These are phyloP conservation scores for Melanotaenia nigrans DNA, from an alignment of 2,797 vertebrate species.

Conservation along the genomic window DNA sequence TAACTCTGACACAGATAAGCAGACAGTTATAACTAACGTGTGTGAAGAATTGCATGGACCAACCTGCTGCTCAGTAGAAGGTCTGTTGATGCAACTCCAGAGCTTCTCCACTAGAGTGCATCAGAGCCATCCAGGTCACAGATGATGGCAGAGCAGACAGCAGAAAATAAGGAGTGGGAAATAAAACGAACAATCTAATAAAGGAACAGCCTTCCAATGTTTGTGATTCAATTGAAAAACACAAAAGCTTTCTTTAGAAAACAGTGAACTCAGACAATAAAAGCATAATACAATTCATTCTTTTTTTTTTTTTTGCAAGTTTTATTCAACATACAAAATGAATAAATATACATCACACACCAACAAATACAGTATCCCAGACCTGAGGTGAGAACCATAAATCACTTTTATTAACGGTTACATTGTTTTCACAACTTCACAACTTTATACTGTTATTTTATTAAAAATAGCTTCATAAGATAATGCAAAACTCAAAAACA, in stretches of 20 bases:
- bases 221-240: conserved; percentile 18
- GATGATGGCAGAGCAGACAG: neutral
- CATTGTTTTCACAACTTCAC: conserved; percentile 10
- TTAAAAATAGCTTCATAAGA: conserved; percentile 19
- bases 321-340: conserved; percentile 76
- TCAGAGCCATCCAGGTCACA: conserved; percentile 12
- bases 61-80: neutral
- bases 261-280: conserved; percentile 36
- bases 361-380: conserved; percentile 45
- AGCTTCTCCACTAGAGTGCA: conserved; percentile 60
- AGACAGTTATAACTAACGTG: no score
- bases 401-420: conserved; percentile 21
- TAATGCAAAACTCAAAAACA: conserved; percentile 5
- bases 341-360: conserved; percentile 68
- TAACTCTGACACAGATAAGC: neutral
- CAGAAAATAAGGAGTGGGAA: neutral
- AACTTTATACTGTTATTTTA: neutral
- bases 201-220: neutral
- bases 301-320: neutral
- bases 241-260: neutral
- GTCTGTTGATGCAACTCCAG: neutral
- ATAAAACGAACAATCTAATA: neutral
- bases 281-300: conserved; percentile 59
- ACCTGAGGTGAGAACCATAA: conserved; percentile 26
- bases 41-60: no score